A percentile compares a stretch with the other conserved stretches of the same genome.
Evolutionary conservation across 2,888 invertebrate species (phyloP).

Genomic region (Drosophila rellima): DNA sequence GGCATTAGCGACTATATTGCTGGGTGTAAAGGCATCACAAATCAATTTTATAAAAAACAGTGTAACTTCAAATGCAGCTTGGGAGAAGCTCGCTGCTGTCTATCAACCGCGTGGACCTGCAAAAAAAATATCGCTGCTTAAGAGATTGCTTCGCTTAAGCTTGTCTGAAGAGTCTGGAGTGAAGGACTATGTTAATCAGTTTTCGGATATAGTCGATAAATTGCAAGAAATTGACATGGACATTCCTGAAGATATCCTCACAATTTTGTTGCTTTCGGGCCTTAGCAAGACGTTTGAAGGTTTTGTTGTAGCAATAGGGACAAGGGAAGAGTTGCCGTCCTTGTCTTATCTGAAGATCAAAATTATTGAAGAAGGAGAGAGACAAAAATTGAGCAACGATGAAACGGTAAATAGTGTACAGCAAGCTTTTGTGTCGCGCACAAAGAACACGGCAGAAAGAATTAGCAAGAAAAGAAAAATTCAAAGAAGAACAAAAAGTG

Average conservation of each 20-base stretch:
- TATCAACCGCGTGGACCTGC: slow-evolving; percentile 9
- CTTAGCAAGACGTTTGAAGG: background rate
- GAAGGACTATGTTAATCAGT: background rate
- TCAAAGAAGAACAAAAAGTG: too few relatives aligned
- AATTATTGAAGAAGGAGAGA: too few relatives aligned
- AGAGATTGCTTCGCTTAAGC: background rate
- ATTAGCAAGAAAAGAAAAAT: too few relatives aligned
- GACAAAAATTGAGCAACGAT: too few relatives aligned
- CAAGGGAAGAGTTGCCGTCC: background rate
- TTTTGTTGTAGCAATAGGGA: background rate
- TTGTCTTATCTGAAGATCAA: background rate
- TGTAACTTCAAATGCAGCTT: too few relatives aligned
- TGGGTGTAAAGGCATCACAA: slow-evolving; percentile 1
- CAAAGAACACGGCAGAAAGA: too few relatives aligned
- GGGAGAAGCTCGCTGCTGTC: slow-evolving; percentile 1
- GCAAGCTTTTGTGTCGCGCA: too few relatives aligned
- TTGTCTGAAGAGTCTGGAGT: background rate
- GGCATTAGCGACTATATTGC: slow-evolving; percentile 3
- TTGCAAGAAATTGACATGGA: background rate
- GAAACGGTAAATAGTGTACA: too few relatives aligned
- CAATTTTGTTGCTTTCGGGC: background rate
- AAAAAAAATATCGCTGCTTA: slow-evolving; percentile 2
- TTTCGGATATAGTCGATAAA: too few relatives aligned
- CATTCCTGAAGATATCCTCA: background rate
- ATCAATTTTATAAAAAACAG: background rate